Base-by-base conservation (phyloP, 2,797 vertebrate genomes). In the Acanthornis magna region DNA sequence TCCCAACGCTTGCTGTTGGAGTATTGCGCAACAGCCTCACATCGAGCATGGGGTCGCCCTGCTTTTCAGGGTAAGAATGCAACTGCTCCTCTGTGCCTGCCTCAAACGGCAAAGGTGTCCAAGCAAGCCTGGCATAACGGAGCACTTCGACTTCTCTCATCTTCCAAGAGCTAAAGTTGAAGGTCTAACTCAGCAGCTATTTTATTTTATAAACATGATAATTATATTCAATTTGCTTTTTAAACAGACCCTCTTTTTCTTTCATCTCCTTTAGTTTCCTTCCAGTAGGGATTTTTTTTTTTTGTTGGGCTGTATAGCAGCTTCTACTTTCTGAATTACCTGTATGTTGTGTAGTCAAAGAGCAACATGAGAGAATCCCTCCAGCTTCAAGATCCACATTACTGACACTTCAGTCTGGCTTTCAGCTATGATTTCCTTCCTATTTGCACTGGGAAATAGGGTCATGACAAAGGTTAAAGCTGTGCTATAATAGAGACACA, bases 1-100 rank as follows among this genome's bases (percentile, higher is more conserved):
- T 93, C 83, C 85, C 82, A 84, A 5, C 0, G 7, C 16, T 92
- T 42, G 58, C 55, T 50, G 26, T 13, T 73, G 25, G 70, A 63
- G 42, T 34, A 19, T 23, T 79, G 74, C 5, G 0, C 85, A 92
- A 86, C 0, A 8, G 1, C 7, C 48, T 20, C 8, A 3, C 43
- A 20, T 0, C 12, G 29, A 36, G 30, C 53, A 14, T 3, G 48
- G 5, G 16, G 50, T 10, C 0, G 0, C 48, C 25, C 7, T 1
- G 4, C 40, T 81, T 60, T 36, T 50, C 40, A n/a, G 51, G 16
- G n/a, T 19, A 34, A 77, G 72, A 34, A 45, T 23, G 15, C 19
- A 87, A 16, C 25, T 77, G 45, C 25, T 82, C 32, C 40, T 55
- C 12, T 2, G 10, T 29, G 36, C 7, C 73, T 78, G 25, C 47